Base-by-base conservation (phyloP, 2,888 invertebrate species). In the Hemaris fuciformis region DNA sequence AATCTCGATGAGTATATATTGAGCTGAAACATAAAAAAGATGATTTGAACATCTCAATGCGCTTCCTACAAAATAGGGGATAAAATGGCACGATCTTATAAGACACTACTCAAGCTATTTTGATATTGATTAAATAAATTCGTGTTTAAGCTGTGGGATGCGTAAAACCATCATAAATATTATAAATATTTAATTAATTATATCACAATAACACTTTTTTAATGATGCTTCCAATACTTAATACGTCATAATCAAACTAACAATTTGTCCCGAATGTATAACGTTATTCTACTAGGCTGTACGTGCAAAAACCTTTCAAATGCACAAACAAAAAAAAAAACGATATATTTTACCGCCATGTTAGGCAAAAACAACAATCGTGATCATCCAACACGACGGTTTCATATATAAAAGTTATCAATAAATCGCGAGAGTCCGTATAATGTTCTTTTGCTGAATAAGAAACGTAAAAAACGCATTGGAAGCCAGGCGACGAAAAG, bases 401-500 rank as follows among this genome's bases (percentile, higher is more conserved):
- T 83, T 86, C 79, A 83, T 83, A 86, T 75, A 81, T 84, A 85
- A 83, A 82, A 85, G 79, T 83, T 88, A 87, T 85, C 88, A 84
- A 88, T 88, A 87, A 85, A 89, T 88, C 85, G 81, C 78, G 67
- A 73, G 75, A 75, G 72, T 70, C 72, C 71, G 80, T 76, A 76
- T 77, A 81, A 82, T 77, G 75, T 80, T 76, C 77, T 77, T 81
- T 79, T 73, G 78, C 76, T 80, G 75, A 78, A 84, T 80, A 81
- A 84, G 85, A 84, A 81, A 82, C 81, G 79, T 82, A 38, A 81
- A 79, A 83, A 73, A 70, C 71, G 64, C 68, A 69, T 70, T 79
- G 70, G 75, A 77, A 78, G 79, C 82, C 83, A 89, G 92, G 91
- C 92, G 92, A 88, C 89, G 90, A 91, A 90, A 89, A 89, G 86